Percentiles rank a stretch among this genome's conserved stretches.
These are phyloP conservation scores for Anthopleura sola DNA, from an alignment of 64 coral and sea anemone species.

Conservation along the genomic window DNA sequence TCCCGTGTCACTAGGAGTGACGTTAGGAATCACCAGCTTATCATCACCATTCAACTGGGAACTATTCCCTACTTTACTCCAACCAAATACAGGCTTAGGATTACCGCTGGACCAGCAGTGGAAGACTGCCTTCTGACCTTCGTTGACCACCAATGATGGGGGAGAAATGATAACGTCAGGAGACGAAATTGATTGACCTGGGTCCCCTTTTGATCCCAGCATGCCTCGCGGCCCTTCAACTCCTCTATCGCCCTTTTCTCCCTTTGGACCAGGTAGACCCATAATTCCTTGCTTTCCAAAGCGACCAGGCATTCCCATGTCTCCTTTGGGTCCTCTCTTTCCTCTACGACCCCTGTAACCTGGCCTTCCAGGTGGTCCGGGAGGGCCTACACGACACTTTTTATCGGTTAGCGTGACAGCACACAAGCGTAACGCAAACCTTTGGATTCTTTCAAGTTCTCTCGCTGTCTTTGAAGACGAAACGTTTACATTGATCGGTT, in stretches of 20 bases:
- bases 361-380: constrained; percentile 26
- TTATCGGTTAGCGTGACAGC: background rate
- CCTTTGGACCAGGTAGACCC: constrained; percentile 20
- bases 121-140: constrained; percentile 31
- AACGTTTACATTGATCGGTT: background rate
- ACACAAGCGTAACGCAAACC: background rate
- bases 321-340: constrained; percentile 37
- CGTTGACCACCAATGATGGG: background rate
- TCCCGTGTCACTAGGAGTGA: constrained; percentile 38
- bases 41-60: background rate
- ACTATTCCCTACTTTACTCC: background rate
- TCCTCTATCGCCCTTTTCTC: constrained; percentile 1
- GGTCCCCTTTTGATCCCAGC: constrained; percentile 35
- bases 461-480: background rate
- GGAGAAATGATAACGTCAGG: constrained; percentile 21
- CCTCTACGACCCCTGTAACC: constrained; percentile 33
- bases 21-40: background rate
- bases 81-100: constrained; percentile 29
- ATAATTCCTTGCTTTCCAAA: constrained; percentile 18
- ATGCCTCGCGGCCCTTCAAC: constrained; percentile 5
- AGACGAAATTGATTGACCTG: constrained; percentile 13
- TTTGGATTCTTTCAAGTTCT: background rate
- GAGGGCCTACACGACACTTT: background rate
- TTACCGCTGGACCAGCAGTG: constrained; percentile 55
- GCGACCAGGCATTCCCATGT: constrained; percentile 19